Evolutionary conservation across 2,888 invertebrate genomes (phyloP), one percentile per base, ranked within the genome.

Genomic region (Oligia fasciuncula): DNA sequence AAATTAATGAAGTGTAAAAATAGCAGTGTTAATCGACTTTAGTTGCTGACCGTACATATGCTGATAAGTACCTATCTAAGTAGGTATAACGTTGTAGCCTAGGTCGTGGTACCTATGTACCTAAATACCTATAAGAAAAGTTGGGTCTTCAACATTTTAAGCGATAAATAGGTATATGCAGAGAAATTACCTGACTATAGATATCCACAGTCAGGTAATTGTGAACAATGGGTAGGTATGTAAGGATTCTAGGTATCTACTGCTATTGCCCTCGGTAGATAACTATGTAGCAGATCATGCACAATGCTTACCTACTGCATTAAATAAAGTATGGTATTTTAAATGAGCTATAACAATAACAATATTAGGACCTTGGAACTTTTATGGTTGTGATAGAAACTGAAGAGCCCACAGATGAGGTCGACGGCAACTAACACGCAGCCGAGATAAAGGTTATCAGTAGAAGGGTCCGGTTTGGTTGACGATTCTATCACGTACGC

Each of bases 311-410:
- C 2, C 8, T 51, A 63, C 40, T 17, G 40, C 4, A 17, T n/a
- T 75, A 57, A 46, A 29, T 54, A 43, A 49, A 23, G 14, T 11
- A 79, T 19, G 14, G 19, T 19, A 35, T 60, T 60, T 49, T 69
- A 68, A 1, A 17, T 40, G 40, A 43, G 43, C 51, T 62, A 19
- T 29, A 63, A 35, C 9, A 66, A 23, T 62, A 65, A 74, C 51
- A 57, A 35, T 63, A 63, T 40, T 67, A 77, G 77, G 83, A 96
- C 96, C 94, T 96, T 98, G 90, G 99, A 99, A 95, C 99, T 99
- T 97, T 99, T 99, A 94, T 98, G 99, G 97, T 99, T 99, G 97
- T 99, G 99, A 96, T 99, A 99, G 97, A 99, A 99, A 92, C 99
- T 99, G 97, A 99, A 99, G 94, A 99, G 98, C 93, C 99, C 99